Evolutionary conservation across 2,888 invertebrate genomes (phyloP), one percentile per base, ranked within the genome.

Genomic region (Brachynemurus nebulosus): DNA sequence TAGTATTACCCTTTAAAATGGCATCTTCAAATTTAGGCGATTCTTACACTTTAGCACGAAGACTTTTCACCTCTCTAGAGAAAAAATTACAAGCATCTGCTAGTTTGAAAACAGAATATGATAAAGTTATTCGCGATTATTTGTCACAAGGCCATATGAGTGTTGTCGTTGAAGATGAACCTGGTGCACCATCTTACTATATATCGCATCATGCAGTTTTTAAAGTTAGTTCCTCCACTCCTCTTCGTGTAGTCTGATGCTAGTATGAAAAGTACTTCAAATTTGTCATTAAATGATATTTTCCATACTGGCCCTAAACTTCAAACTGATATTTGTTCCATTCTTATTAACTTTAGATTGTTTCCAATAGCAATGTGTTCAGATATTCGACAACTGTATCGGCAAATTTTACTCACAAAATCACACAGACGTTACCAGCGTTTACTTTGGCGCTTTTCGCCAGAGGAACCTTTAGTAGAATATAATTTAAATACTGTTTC

Each of bases 1-100:
- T 53, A 1, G 37, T 45, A 1, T 42, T 54, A 6, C 52, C 51
- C 3, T 50, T 51, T 39, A 40, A 44, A 37, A 14, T 38, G 8
- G 8, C 33, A 0, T 34, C 19, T 3, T 11, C 9, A 1, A 4
- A 17, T n/a, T 17, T 51, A n/a, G 51, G 48, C 6, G 42, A 47
- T 9, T 46, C 46, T 2, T 23, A 39, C 6, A 11, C 11, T 4
- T 11, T 7, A 6, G 51, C 51, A n/a, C 2, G 47, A 12, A 40
- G 40, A 36, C 33, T 48, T 11, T 45, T 46, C 11, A 12, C 42
- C 8, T 2, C 2, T 7, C 45, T 48, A 40, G 42, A 47, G 37
- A 27, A 23, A 30, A 47, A 30, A 40, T 47, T 52, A 11, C 16
- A 41, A n/a, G 16, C 12, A 16, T 40, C 47, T 36, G 19, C 42